Evolutionary conservation across 2,888 invertebrate genomes (phyloP).

Genomic region (Pollenia amentaria): DNA sequence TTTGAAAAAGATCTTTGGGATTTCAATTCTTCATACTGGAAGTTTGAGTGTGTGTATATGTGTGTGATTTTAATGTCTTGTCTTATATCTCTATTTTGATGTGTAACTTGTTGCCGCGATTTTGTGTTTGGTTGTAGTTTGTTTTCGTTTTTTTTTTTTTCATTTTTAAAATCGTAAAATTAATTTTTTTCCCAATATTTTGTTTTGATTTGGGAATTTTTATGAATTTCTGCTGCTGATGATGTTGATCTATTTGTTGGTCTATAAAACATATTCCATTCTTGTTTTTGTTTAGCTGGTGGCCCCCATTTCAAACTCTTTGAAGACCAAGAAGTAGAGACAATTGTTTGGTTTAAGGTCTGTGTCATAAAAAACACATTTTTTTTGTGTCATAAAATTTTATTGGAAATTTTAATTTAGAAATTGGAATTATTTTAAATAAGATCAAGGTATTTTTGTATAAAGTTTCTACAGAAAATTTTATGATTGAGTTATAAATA

Average conservation of each 20-base stretch:
- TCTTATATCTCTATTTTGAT: slow-evolving; percentile 75
- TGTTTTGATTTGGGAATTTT: slow-evolving; percentile 59
- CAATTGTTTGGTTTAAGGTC: slow-evolving; percentile 68
- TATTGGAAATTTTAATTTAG: slow-evolving; percentile 29
- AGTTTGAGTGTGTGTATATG: background rate
- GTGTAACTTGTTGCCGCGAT: slow-evolving; percentile 61
- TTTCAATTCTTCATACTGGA: slow-evolving; percentile 4
- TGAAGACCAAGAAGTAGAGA: slow-evolving; percentile 57
- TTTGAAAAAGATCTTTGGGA: slow-evolving; percentile 39
- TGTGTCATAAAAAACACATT: slow-evolving; percentile 80
- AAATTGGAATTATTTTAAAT: slow-evolving; percentile 17
- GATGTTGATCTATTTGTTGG: slow-evolving; percentile 48
- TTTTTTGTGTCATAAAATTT: slow-evolving; percentile 80
- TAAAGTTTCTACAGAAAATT: background rate
- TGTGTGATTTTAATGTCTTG: slow-evolving; percentile 67
- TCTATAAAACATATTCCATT: slow-evolving; percentile 48
- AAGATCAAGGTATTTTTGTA: slow-evolving; percentile 16
- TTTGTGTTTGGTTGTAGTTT: background rate
- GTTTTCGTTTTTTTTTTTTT: slow-evolving; percentile 24
- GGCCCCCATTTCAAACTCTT: slow-evolving; percentile 46
- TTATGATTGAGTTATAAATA: slow-evolving; percentile 40
- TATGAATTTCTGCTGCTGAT: slow-evolving; percentile 28
- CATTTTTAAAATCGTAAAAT: slow-evolving; percentile 67
- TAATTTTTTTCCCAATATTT: slow-evolving; percentile 59
- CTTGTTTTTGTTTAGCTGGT: slow-evolving; percentile 28